These are phyloP conservation scores for Lepus oiostolus DNA, from an alignment of 2,797 vertebrate species.

Conservation along the genomic window DNA sequence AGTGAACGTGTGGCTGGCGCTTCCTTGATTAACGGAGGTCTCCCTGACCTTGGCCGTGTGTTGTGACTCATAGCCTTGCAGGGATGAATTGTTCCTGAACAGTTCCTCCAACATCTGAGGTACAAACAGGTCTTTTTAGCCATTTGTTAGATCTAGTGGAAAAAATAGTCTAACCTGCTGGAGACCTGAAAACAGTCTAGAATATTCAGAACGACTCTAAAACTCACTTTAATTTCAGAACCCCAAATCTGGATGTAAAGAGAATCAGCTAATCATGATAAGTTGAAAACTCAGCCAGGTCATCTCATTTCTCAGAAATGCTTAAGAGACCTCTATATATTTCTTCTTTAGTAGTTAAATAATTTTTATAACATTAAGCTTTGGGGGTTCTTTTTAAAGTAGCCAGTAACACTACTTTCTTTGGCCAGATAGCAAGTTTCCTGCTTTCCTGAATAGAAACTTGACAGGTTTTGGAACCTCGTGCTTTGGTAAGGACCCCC, in stretches of 20 bases:
- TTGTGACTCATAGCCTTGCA: constrained; percentile 72
- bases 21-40: constrained; percentile 84
- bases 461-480: neutral
- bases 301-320: constrained; percentile 38
- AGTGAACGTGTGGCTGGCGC: constrained; percentile 51
- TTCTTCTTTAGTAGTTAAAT: neutral
- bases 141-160: constrained; percentile 75
- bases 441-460: constrained; percentile 29
- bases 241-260: neutral
- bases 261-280: neutral
- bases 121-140: constrained; percentile 78
- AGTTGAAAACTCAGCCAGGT: neutral
- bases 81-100: constrained; percentile 83
- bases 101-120: constrained; percentile 76
- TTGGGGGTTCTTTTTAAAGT: constrained; percentile 23
- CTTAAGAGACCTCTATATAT: neutral
- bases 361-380: constrained; percentile 7
- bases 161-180: constrained; percentile 48
- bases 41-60: constrained; percentile 85
- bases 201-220: constrained; percentile 31
- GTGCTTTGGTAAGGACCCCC: neutral
- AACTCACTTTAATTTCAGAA: constrained; percentile 21
- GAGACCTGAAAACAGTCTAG: constrained; percentile 39
- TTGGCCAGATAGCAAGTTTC: constrained; percentile 21
- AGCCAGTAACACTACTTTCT: constrained; percentile 29